Percentiles rank a stretch among this genome's conserved stretches.
Conservation (phyloP, 2,888 invertebrate genomes). For the Prenolepis imparis region DNA sequence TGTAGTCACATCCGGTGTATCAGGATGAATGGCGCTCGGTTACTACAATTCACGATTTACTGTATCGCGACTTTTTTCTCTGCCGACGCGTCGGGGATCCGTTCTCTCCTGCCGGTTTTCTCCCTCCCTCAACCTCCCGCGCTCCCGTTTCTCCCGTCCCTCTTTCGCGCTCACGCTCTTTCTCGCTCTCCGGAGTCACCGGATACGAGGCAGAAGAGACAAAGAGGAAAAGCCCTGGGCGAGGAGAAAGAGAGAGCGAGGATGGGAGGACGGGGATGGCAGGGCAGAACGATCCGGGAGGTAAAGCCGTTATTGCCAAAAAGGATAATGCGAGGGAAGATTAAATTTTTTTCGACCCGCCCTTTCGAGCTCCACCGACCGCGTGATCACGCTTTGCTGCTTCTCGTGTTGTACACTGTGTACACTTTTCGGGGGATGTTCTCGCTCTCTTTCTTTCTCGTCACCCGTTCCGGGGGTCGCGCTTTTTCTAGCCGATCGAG, state of each 20-base stretch:
- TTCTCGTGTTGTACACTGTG: constrained; percentile 65
- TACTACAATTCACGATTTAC: constrained; percentile 83
- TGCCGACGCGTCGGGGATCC: constrained; percentile 61
- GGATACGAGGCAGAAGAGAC: constrained; percentile 34
- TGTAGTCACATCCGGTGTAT: constrained; percentile 83
- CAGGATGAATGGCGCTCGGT: constrained; percentile 81
- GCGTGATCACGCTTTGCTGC: constrained; percentile 69
- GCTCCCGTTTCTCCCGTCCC: neutral
- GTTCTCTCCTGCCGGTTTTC: constrained; percentile 60
- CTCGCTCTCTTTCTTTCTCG: constrained; percentile 31
- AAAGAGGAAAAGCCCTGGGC: constrained; percentile 24
- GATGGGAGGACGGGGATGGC: constrained; percentile 20
- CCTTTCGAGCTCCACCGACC: constrained; percentile 64
- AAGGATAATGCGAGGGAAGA: constrained; percentile 82
- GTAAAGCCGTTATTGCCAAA: constrained; percentile 80
- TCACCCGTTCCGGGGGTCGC: constrained; percentile 15
- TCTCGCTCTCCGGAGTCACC: constrained; percentile 46
- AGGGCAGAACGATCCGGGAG: constrained; percentile 66
- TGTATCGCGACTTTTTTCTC: constrained; percentile 75
- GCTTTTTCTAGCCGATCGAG: constrained; percentile 10
- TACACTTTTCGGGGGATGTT: constrained; percentile 62
- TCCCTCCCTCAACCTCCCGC: constrained; percentile 35
- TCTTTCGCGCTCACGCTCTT: constrained; percentile 19
- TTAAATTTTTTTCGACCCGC: constrained; percentile 79
- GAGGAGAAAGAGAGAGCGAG: constrained; percentile 2